Conservation (phyloP, 2,113 vertebrate species). For the Anarhynchus alexandrinus region DNA sequence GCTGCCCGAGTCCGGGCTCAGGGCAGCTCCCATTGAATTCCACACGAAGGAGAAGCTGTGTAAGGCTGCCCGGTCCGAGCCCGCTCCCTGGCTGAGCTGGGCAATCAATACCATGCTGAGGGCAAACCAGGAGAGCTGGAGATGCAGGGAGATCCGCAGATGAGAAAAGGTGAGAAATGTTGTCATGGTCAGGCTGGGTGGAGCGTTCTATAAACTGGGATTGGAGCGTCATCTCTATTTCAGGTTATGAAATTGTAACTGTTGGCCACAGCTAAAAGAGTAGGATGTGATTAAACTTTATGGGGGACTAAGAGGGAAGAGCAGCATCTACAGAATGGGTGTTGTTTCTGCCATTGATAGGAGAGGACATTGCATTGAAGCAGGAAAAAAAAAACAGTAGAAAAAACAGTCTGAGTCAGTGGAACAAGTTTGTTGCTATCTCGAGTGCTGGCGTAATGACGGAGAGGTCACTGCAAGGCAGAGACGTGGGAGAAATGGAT, state of each 20-base stretch:
- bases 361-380: not conserved
- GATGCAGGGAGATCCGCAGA: not conserved
- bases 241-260: not conserved
- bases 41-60: not conserved
- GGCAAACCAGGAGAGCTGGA: not conserved
- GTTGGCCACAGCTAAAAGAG: not conserved
- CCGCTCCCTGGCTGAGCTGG: not conserved
- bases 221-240: not conserved
- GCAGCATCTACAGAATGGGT: not conserved
- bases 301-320: not conserved
- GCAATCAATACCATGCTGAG: not conserved
- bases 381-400: not conserved
- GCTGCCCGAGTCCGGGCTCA: not conserved
- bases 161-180: not conserved
- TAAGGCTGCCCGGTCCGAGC: not conserved
- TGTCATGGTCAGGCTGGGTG: not conserved
- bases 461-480: not conserved
- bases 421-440: not conserved
- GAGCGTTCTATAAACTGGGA: not conserved
- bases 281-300: not conserved
- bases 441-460: rapidly evolving
- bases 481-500: not conserved
- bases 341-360: not conserved
- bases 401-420: not conserved
- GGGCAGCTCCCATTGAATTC: not conserved